A percentile compares a stretch with the other conserved stretches of the same genome.
Evolutionary conservation across 2,888 invertebrate genomes (phyloP).

Genomic region (Caenorhabditis sp.): DNA sequence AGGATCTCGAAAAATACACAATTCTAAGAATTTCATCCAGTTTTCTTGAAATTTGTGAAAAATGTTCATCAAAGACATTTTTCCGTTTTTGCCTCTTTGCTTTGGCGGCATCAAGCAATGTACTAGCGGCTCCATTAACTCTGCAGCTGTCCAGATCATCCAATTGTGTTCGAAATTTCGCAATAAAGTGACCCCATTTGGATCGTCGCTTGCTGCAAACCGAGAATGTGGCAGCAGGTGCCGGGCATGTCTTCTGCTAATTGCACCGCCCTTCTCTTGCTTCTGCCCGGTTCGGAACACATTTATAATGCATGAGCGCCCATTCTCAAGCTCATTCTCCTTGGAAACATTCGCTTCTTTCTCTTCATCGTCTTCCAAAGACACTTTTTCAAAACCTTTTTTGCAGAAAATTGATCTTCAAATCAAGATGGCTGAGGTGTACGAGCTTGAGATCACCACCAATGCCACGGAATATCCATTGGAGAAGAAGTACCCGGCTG

Average conservation of each 20-base stretch:
- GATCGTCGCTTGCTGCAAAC: slow-evolving; percentile 6
- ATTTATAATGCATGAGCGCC: slow-evolving; percentile 62
- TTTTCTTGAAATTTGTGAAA: slow-evolving; percentile 4
- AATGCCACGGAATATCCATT: slow-evolving; percentile 72
- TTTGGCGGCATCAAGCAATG: not conserved
- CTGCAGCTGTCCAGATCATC: slow-evolving; percentile 28
- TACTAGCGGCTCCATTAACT: not conserved
- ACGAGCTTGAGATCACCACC: slow-evolving; percentile 70
- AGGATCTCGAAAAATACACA: slow-evolving; percentile 1
- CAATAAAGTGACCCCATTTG: slow-evolving; percentile 32
- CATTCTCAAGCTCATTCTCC: slow-evolving; percentile 38
- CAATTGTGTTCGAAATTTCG: slow-evolving; percentile 39
- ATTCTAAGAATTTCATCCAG: not conserved
- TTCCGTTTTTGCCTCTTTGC: not conserved
- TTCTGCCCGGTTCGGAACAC: slow-evolving; percentile 41
- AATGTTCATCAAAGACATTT: not conserved
- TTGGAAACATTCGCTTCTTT: slow-evolving; percentile 20
- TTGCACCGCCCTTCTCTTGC: slow-evolving; percentile 35
- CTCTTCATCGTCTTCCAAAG: not conserved
- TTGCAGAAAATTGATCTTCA: too few species aligned
- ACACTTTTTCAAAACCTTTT: too few species aligned
- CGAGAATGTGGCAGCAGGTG: slow-evolving; percentile 32
- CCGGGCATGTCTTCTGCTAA: slow-evolving; percentile 31
- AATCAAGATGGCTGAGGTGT: slow-evolving; percentile 54
- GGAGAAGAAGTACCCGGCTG: slow-evolving; percentile 71